phyloP scores from a whole-genome alignment of 1,140 invertebrate genomes.

The Ceratitis capitata region DNA sequence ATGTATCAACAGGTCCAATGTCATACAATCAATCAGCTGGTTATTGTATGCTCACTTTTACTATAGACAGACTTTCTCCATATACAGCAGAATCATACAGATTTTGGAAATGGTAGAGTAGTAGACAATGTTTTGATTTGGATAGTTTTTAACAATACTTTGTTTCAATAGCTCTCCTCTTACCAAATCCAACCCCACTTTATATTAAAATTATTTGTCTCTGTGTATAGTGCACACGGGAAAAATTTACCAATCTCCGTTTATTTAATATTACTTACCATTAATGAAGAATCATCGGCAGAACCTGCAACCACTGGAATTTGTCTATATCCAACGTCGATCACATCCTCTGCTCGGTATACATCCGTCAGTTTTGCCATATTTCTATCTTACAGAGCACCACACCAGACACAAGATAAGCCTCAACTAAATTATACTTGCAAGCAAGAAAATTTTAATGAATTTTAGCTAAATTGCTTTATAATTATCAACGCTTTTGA shows the following conservation, averaged over 20 bases:
- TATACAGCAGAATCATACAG: neutral
- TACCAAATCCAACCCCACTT: neutral
- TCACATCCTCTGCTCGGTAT: slow-evolving; percentile 59
- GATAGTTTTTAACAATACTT: neutral
- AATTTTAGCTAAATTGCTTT: neutral
- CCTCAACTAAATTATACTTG: neutral
- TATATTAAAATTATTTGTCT: neutral
- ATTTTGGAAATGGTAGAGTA: neutral
- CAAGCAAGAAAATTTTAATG: neutral
- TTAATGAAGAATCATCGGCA: slow-evolving; percentile 47
- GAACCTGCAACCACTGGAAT: slow-evolving; percentile 59
- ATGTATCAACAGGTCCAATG: slow-evolving; percentile 28
- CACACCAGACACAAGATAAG: neutral
- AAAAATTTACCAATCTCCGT: neutral
- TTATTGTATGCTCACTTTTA: neutral
- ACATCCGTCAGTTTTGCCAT: slow-evolving; percentile 64
- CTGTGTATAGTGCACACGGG: neutral
- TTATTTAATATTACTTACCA: slow-evolving; percentile 53
- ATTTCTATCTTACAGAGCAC: slow-evolving; percentile 38
- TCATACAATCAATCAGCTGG: slow-evolving; percentile 20
- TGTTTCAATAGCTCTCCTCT: neutral
- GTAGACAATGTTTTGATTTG: neutral
- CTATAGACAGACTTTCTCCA: slow-evolving; percentile 22
- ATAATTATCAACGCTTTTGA: neutral
- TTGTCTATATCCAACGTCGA: slow-evolving; percentile 56